A percentile compares a stretch with the other conserved stretches of the same genome.
Conservation (phyloP, 2,888 invertebrate species). For the Anthoptus insignis region DNA sequence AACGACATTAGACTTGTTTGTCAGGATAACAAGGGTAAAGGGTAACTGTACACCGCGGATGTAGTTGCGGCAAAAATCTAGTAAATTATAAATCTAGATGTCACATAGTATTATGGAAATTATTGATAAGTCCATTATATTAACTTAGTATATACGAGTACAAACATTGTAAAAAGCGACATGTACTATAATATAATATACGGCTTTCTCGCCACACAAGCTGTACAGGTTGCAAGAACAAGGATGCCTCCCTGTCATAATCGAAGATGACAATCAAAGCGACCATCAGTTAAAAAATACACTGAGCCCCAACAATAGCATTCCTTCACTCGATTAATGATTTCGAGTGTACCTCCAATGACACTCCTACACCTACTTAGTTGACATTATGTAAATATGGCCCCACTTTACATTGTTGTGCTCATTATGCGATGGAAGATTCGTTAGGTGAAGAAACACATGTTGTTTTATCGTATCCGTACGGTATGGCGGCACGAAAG, state of each 20-base stretch:
- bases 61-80: too few species aligned
- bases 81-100: too few species aligned
- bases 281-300: slow-evolving; percentile 72
- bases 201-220: slow-evolving; percentile 34
- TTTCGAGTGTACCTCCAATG: slow-evolving; percentile 67
- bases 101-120: too few species aligned
- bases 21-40: too few species aligned
- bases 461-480: slow-evolving; percentile 81
- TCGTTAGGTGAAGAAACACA: slow-evolving; percentile 87
- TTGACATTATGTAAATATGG: slow-evolving; percentile 86
- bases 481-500: slow-evolving; percentile 61
- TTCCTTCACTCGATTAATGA: slow-evolving; percentile 84
- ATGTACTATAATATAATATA: too few species aligned
- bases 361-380: slow-evolving; percentile 85
- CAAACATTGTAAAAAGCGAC: too few species aligned
- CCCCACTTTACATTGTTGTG: slow-evolving; percentile 84
- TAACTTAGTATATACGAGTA: too few species aligned
- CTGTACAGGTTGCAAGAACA: slow-evolving; percentile 45
- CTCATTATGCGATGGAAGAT: slow-evolving; percentile 84
- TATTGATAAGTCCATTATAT: too few species aligned
- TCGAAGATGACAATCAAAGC: slow-evolving; percentile 60
- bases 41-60: too few species aligned
- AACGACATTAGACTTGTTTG: too few species aligned
- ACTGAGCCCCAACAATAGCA: slow-evolving; percentile 76
- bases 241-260: slow-evolving; percentile 62